These are phyloP conservation scores for Liposcelis brunnea DNA, from an alignment of 2,888 invertebrate genomes.

Conservation along the genomic window DNA sequence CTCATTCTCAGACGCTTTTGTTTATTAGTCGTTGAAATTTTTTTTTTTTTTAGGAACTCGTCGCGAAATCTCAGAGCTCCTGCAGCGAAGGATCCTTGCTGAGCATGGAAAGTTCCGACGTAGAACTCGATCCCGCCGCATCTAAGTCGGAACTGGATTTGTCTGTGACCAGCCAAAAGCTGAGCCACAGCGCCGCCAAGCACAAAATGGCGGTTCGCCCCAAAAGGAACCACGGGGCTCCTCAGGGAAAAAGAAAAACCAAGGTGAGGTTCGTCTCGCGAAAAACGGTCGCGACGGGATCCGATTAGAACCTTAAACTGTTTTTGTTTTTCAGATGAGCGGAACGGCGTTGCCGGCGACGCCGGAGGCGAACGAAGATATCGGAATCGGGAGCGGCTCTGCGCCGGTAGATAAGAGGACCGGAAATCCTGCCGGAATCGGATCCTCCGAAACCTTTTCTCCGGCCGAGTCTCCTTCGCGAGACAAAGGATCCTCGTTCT, in stretches of 20 bases:
- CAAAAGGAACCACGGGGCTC: slow-evolving; percentile 55
- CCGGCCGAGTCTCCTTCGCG: background rate
- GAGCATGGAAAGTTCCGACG: slow-evolving; percentile 64
- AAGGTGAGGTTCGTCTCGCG: slow-evolving; percentile 24
- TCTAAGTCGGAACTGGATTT: slow-evolving; percentile 29
- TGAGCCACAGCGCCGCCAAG: slow-evolving; percentile 62
- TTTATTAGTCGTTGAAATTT: too few relatives aligned
- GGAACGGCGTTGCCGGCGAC: slow-evolving; percentile 45
- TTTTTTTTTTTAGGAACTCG: too few relatives aligned
- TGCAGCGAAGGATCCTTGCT: slow-evolving; percentile 61
- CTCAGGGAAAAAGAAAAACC: slow-evolving; percentile 41
- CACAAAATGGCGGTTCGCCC: slow-evolving; percentile 67
- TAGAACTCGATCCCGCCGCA: slow-evolving; percentile 28
- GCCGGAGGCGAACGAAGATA: slow-evolving; percentile 62
- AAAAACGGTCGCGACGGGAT: background rate
- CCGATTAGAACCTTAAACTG: too few relatives aligned
- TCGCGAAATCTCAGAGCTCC: slow-evolving; percentile 35
- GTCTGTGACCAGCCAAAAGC: slow-evolving; percentile 35
- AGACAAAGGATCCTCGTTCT: slow-evolving; percentile 9
- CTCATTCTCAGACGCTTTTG: too few relatives aligned
- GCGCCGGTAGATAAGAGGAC: slow-evolving; percentile 30
- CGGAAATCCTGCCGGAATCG: slow-evolving; percentile 31
- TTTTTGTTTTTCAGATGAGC: slow-evolving; percentile 32
- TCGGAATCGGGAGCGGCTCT: slow-evolving; percentile 23
- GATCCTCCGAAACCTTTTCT: slow-evolving; percentile 17